Evolutionary conservation across 2,113 vertebrate genomes (phyloP).

Genomic region (Proterorhinus semilunaris): DNA sequence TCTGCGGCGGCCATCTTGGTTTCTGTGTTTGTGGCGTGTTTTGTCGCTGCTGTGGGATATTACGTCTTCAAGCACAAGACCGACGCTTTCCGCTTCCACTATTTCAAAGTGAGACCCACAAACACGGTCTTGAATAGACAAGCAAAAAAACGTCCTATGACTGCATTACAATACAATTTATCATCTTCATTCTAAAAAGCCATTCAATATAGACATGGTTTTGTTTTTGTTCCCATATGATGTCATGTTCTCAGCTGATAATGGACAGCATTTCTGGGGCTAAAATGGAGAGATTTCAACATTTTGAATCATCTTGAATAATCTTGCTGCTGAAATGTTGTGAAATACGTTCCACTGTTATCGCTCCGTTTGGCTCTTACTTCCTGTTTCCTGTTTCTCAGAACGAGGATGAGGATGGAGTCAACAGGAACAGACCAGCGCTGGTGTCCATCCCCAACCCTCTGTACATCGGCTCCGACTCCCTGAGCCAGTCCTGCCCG

Average conservation of each 20-base stretch:
- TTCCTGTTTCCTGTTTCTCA: constrained; percentile 19
- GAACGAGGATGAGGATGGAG: constrained; percentile 76
- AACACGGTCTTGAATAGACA: too few relatives aligned
- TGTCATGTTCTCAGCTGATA: too few relatives aligned
- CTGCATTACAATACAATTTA: too few relatives aligned
- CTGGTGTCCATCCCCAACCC: constrained; percentile 87
- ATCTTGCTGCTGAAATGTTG: too few relatives aligned
- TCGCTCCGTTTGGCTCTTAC: background rate
- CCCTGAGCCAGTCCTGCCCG: constrained; percentile 79
- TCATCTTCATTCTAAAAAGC: too few relatives aligned
- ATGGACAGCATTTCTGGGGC: too few relatives aligned
- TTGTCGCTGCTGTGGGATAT: constrained; percentile 67
- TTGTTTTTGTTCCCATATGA: too few relatives aligned
- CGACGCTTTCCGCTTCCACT: constrained; percentile 80
- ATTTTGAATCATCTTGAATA: too few relatives aligned
- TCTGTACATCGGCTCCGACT: constrained; percentile 76
- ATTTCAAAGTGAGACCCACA: constrained; percentile 84
- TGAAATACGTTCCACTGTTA: too few relatives aligned
- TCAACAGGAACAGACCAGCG: constrained; percentile 66
- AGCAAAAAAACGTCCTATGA: background rate
- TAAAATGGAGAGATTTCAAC: too few relatives aligned
- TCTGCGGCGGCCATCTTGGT: constrained; percentile 57
- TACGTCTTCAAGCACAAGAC: constrained; percentile 75
- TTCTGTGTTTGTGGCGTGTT: constrained; percentile 25
- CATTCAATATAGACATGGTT: too few relatives aligned